Base-by-base conservation (phyloP, 2,888 invertebrate genomes). In the Campoletis raptor region DNA sequence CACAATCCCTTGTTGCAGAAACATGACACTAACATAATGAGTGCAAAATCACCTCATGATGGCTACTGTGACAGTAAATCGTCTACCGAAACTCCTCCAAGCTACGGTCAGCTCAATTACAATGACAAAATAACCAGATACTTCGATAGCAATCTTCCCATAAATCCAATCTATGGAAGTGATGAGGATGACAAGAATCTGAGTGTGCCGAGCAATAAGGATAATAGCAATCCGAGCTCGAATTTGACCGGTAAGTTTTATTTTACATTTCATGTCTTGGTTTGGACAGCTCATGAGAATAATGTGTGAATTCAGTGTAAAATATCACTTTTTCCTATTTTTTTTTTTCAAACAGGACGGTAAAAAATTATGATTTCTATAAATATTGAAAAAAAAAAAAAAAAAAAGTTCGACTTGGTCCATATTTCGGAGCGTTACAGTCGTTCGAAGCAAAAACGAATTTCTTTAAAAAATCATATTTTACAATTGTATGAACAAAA, bases 51-150 rank as follows among this genome's bases (percentile, higher is more conserved):
- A 0, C 98, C 98, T 0, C 97, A 98, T 93, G 97, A 97, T 91
- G 97, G 97, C 80, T 96, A 96, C 93, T 96, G 95, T 90, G 97
- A 97, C 90, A 97, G 97, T 94, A 97, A 97, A 94, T 97, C 97
- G 15, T 97, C 97, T 40, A 96, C 96, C 0, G 97, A 97, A 91
- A 97, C 97, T 0, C 97, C 97, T 0, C 96, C 97, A 9, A 98
- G 97, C 92, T 98, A 98, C 95, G 97, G 96, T 91, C 98, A 97
- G 92, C 95, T 98, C 9, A 98, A 98, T 94, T 98, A 97, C 93
- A 97, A 97, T 90, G 98, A 98, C 91, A 98, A 97, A 91, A 95
- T 97, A 87, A 96, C 97, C 92, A 95, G 97, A 95, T 96, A 94
- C 88, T 94, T 94, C 90, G 92, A 92, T 67, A 94, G 94, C 85